Evolutionary conservation across 2,113 vertebrate genomes (phyloP), one percentile per base, ranked within the genome.

Genomic region (Aegypius monachus): DNA sequence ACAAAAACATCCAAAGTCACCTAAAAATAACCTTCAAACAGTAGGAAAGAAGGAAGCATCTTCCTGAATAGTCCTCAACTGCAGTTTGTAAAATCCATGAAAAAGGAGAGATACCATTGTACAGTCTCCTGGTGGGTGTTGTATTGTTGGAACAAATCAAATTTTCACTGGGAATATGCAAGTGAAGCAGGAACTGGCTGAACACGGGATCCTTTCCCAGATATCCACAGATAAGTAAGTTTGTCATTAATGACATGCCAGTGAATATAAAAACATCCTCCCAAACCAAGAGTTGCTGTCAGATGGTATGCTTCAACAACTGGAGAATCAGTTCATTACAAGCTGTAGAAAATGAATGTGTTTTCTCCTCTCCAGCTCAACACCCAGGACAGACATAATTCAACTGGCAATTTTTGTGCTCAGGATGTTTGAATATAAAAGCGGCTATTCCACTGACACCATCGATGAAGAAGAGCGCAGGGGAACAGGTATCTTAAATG

Each of bases 361-460:
- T 86, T 83, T 92, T 88, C 53, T 86, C 21, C 67, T 92, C 53
- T 74, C 25, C 52, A 86, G 52, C 70, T 93, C 40, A 92, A 79
- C 34, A 87, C 13, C 27, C 77, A 86, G 48, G 52, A 87, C 80
- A 95, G 40, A 79, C 3, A 6, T 92, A 86, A 93, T 88, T 97
- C 77, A 95, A 7, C 19, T 29, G 43, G 61, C 31, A 94, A 84
- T 92, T 79, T 93, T 81, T 79, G 42, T 72, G 38, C 73, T 92
- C 42, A 21, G 80, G 80, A 92, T 6, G 14, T 86, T 94, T 90
- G 82, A 92, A 94, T 81, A 79, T n/a, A 89, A 92, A 96, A 81
- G 82, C 50, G 81, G 59, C 72, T 88, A 72, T 84, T 93, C 61
- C 48, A 93, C 68, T 88, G 88, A 59, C 80, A 95, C 27, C 32